These are phyloP conservation scores for Pemphigus obesinymphae DNA, from an alignment of 1,140 invertebrate genomes.

Conservation along the genomic window DNA sequence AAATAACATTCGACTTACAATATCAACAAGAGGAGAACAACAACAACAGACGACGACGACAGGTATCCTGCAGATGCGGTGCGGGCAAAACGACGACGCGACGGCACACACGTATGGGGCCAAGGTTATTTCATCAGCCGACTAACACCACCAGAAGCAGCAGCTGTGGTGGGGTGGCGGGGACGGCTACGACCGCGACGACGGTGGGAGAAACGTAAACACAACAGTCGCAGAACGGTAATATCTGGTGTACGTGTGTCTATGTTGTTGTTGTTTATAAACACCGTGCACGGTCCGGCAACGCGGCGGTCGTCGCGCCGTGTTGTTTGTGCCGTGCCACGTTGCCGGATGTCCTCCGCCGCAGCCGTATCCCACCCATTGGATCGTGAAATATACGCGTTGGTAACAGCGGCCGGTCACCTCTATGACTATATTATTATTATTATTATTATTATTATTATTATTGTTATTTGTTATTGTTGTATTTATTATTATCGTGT, in stretches of 20 bases:
- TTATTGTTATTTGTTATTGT: no score
- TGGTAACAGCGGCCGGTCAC: background rate
- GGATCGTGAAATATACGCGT: background rate
- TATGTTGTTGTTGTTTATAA: conserved; percentile 34
- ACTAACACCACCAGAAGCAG: background rate
- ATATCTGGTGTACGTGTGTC: background rate
- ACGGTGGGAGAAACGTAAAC: conserved; percentile 30
- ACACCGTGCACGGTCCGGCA: conserved; percentile 8
- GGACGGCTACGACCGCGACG: no score
- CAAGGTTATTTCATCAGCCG: conserved; percentile 40
- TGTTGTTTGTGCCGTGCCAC: background rate
- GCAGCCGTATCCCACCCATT: background rate
- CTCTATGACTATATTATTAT: background rate
- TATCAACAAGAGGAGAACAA: no score
- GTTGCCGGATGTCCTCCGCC: background rate
- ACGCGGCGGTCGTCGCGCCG: conserved; percentile 17
- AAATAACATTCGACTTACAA: no score
- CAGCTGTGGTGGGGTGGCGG: background rate
- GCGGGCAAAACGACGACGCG: background rate
- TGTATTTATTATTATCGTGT: background rate
- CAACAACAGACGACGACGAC: background rate
- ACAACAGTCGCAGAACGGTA: conserved; percentile 20
- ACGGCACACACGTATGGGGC: conserved; percentile 16
- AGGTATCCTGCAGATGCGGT: background rate
- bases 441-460: background rate